These are phyloP conservation scores for Pachypeltis micranthus DNA, from an alignment of 1,140 invertebrate genomes.

Conservation along the genomic window DNA sequence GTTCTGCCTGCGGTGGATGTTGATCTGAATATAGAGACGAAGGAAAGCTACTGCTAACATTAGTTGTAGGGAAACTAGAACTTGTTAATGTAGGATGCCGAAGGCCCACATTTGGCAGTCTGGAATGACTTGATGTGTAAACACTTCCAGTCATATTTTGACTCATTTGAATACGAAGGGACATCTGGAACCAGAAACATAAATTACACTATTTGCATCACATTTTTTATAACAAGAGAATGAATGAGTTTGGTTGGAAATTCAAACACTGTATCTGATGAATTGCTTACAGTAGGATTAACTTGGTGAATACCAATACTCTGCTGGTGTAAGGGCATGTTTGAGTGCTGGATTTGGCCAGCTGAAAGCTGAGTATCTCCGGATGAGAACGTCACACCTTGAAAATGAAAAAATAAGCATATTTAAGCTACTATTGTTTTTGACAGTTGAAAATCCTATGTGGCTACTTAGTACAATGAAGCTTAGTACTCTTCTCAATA, in stretches of 20 bases:
- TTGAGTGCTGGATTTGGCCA: slow-evolving; percentile 30
- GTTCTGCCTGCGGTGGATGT: slow-evolving; percentile 26
- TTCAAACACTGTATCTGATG: slow-evolving; percentile 19
- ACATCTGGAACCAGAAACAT: slow-evolving; percentile 20
- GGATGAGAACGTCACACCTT: slow-evolving; percentile 26
- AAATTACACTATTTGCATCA: neutral
- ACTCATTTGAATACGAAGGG: slow-evolving; percentile 17
- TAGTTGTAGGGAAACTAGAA: slow-evolving; percentile 20
- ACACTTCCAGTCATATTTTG: slow-evolving; percentile 33
- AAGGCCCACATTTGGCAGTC: slow-evolving; percentile 37
- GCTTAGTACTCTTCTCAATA: slow-evolving; percentile 47
- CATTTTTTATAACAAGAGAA: neutral
- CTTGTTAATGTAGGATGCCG: slow-evolving; percentile 31
- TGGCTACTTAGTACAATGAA: slow-evolving; percentile 53
- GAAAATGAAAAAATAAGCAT: slow-evolving; percentile 17
- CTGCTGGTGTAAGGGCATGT: slow-evolving; percentile 28
- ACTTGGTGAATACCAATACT: slow-evolving; percentile 10
- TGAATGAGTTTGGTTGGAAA: slow-evolving; percentile 18
- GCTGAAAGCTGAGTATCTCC: slow-evolving; percentile 31
- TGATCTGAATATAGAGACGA: slow-evolving; percentile 7
- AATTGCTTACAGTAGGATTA: slow-evolving; percentile 23
- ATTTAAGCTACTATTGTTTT: slow-evolving; percentile 53
- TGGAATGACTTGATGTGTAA: slow-evolving; percentile 39
- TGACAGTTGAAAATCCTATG: slow-evolving; percentile 42
- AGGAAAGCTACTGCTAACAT: slow-evolving; percentile 11